Conservation (phyloP, 2,888 invertebrate genomes). For the Perizoma flavofasciatum region DNA sequence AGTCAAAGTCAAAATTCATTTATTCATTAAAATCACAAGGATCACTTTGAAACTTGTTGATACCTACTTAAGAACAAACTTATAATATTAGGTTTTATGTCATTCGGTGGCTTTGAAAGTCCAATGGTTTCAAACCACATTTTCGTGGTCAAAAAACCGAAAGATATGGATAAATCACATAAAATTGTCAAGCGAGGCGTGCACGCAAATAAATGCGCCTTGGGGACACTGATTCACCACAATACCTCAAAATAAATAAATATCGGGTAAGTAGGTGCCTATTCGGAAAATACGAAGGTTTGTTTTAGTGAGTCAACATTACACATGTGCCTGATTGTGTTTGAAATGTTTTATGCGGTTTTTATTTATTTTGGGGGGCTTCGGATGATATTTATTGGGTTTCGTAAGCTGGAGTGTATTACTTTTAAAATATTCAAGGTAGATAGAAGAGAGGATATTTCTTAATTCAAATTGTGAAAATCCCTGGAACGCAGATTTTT, state of each 20-base stretch:
- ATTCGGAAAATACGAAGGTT: slow-evolving; percentile 55
- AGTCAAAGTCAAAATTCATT: too few species aligned
- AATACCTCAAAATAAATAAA: slow-evolving; percentile 73
- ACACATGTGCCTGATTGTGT: slow-evolving; percentile 44
- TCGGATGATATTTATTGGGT: slow-evolving; percentile 15
- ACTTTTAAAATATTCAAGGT: not conserved
- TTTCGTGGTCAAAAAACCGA: slow-evolving; percentile 31
- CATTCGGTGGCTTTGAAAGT: slow-evolving; percentile 3
- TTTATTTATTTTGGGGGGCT: slow-evolving; percentile 29
- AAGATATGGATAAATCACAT: slow-evolving; percentile 60
- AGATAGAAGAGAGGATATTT: not conserved
- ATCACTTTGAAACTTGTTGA: too few species aligned
- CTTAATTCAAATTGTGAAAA: too few species aligned
- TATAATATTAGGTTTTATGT: too few species aligned
- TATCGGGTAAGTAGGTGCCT: slow-evolving; percentile 53
- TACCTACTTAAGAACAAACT: too few species aligned
- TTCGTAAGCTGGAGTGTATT: not conserved
- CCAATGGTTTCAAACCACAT: slow-evolving; percentile 35
- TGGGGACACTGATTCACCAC: slow-evolving; percentile 70
- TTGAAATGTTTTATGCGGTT: slow-evolving; percentile 32
- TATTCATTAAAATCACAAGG: too few species aligned
- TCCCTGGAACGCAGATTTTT: too few species aligned
- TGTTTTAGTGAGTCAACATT: slow-evolving; percentile 56
- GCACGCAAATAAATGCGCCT: slow-evolving; percentile 73
- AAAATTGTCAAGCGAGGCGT: slow-evolving; percentile 63